Conservation (phyloP, 2,113 vertebrate species). For the Ursus arctos region DNA sequence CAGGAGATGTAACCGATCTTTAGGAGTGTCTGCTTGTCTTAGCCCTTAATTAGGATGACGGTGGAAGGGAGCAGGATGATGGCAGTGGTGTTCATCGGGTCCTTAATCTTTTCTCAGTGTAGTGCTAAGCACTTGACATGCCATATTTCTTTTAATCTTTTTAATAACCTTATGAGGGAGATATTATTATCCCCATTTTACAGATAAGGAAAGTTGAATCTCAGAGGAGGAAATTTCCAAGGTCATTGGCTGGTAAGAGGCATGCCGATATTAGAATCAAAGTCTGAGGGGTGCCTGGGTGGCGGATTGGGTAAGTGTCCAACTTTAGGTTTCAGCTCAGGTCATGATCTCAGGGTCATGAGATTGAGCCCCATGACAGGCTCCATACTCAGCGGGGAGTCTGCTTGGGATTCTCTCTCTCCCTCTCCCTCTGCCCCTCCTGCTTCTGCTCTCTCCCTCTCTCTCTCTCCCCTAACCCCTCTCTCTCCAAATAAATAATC, state of each 20-base stretch:
- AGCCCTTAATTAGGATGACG: neutral
- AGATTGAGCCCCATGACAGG: too few relatives aligned
- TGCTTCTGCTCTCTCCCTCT: too few relatives aligned
- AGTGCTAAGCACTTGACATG: neutral
- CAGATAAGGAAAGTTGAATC: neutral
- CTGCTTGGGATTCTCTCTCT: too few relatives aligned
- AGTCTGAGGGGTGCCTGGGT: neutral
- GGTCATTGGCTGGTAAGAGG: neutral
- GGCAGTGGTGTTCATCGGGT: neutral
- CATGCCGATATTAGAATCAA: neutral
- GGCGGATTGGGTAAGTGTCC: too few relatives aligned
- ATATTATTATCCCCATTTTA: neutral
- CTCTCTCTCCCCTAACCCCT: too few relatives aligned
- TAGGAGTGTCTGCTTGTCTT: neutral
- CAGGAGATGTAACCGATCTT: neutral
- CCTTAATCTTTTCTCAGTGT: neutral
- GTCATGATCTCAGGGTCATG: too few relatives aligned
- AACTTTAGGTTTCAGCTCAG: too few relatives aligned
- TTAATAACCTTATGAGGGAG: neutral
- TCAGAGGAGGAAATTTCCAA: neutral
- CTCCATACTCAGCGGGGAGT: too few relatives aligned
- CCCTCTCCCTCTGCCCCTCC: too few relatives aligned
- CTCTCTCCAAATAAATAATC: too few relatives aligned
- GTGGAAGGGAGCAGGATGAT: neutral
- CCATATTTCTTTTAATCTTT: neutral